Base-by-base conservation (phyloP, 1,140 invertebrate genomes). In the Teleopsis dalmanni region DNA sequence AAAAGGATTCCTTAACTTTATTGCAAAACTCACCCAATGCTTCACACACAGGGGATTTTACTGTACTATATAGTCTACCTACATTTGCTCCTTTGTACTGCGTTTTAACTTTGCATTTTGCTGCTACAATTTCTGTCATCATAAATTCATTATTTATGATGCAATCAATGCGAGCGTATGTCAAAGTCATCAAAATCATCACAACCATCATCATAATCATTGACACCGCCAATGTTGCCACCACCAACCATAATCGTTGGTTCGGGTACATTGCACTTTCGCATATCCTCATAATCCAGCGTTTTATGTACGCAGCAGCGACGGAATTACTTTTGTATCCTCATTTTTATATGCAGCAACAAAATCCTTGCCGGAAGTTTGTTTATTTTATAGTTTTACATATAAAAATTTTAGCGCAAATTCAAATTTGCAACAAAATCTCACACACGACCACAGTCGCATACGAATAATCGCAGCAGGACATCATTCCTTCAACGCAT, bases 121-220 rank as follows among this genome's bases (percentile, higher is more conserved):
- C 48, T 11, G 31, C 37, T 18, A 19, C 47, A 25, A 31, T 61
- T 59, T 52, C 60, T 66, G 63, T 65, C 63, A 65, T 51, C 60
- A 66, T 66, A 66, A 66, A 66, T 66, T 65, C 59, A 54, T 66
- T 64, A 66, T 66, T 66, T 66, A 66, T 66, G 63, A 54, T 55
- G 63, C 63, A 63, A 66, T 66, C 60, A 68, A 68, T 68, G 64
- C 51, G 60, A 54, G 54, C 64, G 64, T 62, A 68, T 67, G 65
- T 68, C 65, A 65, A 65, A 56, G 57, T 60, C 65, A 68, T 68
- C 65, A 68, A 68, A 59, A 59, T 59, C 62, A 67, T 59, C 58
- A 57, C 46, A 54, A 38, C 11, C 45, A n/a, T 47, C 25, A 29
- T 26, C n/a, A n/a, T n/a, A n/a, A n/a, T 59, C 63, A 61, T 65